Base-by-base conservation (phyloP, 1,140 invertebrate genomes). In the Drosophila yakuba region DNA sequence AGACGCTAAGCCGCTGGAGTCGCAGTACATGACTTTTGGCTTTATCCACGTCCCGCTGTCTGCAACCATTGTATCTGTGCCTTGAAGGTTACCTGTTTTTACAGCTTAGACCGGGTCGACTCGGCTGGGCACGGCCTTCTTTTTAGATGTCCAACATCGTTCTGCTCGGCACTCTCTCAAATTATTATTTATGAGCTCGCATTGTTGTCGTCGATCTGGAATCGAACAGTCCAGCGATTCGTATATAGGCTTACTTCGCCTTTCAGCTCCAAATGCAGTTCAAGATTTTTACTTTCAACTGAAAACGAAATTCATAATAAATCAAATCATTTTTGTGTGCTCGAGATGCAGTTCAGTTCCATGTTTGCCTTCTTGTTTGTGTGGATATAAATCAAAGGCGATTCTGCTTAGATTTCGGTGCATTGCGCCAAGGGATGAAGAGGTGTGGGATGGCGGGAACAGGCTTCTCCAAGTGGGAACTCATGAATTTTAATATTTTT, bases 151-250 rank as follows among this genome's bases (percentile, higher is more conserved):
- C 51, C 47, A 66, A 38, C 48, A 54, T 28, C 64, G 47, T 66
- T 68, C 61, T 52, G 64, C 12, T 60, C 58, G 58, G 61, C 62
- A 56, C 67, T 74, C 60, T 64, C 72, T 74, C 25, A 84, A 88
- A 88, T 88, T 88, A 88, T 88, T 88, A 88, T 88, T 88, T 88
- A 88, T 88, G 84, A 88, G 85, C 66, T 88, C 73, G 80, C 84
- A 89, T 88, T 88, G 84, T 88, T 88, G 80, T 88, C 77, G 78
- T 59, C 86, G 83, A 88, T 89, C 83, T 83, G 79, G 50, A 66
- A 78, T 85, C 82, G 74, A 64, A 61, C 60, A 59, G 52, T 39
- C 48, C 50, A 28, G 47, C 66, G 58, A 45, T 48, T 71, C 51
- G 45, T 28, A 62, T 43, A 52, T 68, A 36, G 57, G 39, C 61